Percentiles rank a stretch among this genome's conserved stretches.
These are phyloP conservation scores for Dicrostonyx torquatus DNA, from an alignment of 2,797 vertebrate genomes.

Conservation along the genomic window DNA sequence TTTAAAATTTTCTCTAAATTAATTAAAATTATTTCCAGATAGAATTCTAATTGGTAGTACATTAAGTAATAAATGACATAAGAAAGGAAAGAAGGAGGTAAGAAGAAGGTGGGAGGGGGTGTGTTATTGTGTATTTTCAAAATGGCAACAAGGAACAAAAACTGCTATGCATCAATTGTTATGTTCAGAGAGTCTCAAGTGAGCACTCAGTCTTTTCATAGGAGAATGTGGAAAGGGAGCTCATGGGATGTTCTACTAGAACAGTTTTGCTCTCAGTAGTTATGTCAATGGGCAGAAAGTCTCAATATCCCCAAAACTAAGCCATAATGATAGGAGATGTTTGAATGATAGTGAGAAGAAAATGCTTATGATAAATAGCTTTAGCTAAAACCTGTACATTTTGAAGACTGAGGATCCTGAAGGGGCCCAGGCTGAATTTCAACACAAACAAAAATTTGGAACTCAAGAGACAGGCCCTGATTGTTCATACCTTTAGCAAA, in stretches of 20 bases:
- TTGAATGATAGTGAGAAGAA: not conserved
- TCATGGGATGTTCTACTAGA: not conserved
- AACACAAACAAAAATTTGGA: not conserved
- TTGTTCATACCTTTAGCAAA: not conserved
- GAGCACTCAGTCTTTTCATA: not conserved
- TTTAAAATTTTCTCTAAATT: not conserved
- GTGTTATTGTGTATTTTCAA: not conserved
- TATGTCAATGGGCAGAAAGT: not conserved
- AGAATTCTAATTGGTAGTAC: not conserved
- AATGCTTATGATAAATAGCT: not conserved
- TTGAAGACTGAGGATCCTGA: not conserved
- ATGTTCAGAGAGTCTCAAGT: not conserved
- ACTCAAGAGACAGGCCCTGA: not conserved
- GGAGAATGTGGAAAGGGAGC: not conserved
- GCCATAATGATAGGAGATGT: not conserved
- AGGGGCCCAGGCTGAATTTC: not conserved
- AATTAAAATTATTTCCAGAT: conserved; percentile 29
- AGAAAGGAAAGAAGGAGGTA: not conserved
- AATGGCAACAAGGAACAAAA: not conserved
- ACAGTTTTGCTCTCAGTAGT: not conserved
- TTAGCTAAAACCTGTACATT: not conserved
- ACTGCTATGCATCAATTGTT: not conserved
- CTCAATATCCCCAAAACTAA: not conserved
- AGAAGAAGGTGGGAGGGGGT: not conserved
- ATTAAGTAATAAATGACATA: not conserved